Percentiles rank a stretch among this genome's conserved stretches.
Evolutionary conservation across 2,113 vertebrate species (phyloP).

Genomic region (Elgaria multicarinata): DNA sequence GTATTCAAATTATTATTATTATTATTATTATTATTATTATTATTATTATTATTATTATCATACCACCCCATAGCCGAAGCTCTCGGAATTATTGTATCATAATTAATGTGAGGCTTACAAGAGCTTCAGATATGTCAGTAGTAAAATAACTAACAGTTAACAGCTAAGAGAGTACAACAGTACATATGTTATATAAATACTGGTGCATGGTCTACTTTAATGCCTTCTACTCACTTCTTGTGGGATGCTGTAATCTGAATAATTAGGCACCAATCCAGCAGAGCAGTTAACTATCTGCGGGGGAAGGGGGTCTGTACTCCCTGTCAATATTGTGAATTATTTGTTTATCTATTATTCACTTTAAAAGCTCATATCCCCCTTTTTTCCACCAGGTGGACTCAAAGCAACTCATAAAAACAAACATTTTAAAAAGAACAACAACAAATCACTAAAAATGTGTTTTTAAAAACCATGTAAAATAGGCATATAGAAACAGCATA

Average conservation of each 20-base stretch:
- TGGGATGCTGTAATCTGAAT: neutral
- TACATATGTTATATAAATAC: neutral
- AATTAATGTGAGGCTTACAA: slow-evolving; percentile 7
- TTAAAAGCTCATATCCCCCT: neutral
- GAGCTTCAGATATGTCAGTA: neutral
- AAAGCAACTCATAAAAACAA: neutral
- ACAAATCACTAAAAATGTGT: neutral
- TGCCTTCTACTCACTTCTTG: neutral
- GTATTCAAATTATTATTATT: slow-evolving; percentile 8
- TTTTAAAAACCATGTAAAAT: neutral
- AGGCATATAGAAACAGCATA: neutral
- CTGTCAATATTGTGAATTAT: neutral
- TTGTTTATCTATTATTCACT: neutral
- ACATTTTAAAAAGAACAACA: neutral
- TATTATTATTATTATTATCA: no score
- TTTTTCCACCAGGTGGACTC: neutral
- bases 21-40: no score
- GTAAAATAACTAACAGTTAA: neutral
- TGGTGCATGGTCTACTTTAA: neutral
- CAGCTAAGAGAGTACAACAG: neutral
- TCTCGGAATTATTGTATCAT: no score
- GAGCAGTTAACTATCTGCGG: neutral
- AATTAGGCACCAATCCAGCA: neutral
- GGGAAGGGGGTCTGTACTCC: neutral
- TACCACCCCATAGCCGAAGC: no score